A percentile compares a stretch with the other conserved stretches of the same genome.
phyloP scores from a whole-genome alignment of 2,113 vertebrate genomes.

The Mastomys natalensis region DNA sequence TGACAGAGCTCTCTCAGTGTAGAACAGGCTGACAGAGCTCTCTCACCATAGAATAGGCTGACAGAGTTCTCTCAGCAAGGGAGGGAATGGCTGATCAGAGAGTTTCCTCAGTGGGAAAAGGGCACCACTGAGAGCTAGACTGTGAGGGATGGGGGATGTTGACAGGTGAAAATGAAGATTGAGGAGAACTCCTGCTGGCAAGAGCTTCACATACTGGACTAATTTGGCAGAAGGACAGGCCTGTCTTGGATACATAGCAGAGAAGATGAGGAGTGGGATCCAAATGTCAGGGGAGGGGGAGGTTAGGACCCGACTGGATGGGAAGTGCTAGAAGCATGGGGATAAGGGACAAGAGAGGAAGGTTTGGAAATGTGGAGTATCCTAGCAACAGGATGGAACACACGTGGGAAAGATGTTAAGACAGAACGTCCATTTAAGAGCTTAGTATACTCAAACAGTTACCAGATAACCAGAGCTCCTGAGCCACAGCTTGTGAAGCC shows the following conservation, averaged over 20 bases:
- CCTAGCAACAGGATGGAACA: not conserved
- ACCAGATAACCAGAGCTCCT: not conserved
- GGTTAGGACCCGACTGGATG: conserved; percentile 13
- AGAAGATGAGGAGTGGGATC: not conserved
- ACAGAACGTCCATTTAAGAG: conserved; percentile 17
- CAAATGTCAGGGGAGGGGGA: not conserved
- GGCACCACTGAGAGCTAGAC: not conserved
- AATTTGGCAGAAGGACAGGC: not conserved
- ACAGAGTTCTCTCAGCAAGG: not conserved
- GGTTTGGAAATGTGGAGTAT: not conserved
- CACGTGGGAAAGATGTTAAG: not conserved
- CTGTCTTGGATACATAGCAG: conserved; percentile 27
- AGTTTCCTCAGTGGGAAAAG: not conserved
- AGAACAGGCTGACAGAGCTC: no score
- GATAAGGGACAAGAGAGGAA: not conserved
- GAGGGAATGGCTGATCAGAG: conserved; percentile 16
- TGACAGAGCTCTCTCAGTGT: no score
- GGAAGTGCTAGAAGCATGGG: not conserved
- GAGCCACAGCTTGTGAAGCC: conserved; percentile 41
- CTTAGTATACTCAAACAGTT: not conserved
- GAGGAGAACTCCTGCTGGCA: not conserved
- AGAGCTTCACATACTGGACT: conserved; percentile 25
- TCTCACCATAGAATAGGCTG: no score
- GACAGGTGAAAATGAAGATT: conserved; percentile 48
- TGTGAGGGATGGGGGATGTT: conserved; percentile 22